Evolutionary conservation across 2,888 invertebrate genomes (phyloP).

Genomic region (Hyposoter dolosus): DNA sequence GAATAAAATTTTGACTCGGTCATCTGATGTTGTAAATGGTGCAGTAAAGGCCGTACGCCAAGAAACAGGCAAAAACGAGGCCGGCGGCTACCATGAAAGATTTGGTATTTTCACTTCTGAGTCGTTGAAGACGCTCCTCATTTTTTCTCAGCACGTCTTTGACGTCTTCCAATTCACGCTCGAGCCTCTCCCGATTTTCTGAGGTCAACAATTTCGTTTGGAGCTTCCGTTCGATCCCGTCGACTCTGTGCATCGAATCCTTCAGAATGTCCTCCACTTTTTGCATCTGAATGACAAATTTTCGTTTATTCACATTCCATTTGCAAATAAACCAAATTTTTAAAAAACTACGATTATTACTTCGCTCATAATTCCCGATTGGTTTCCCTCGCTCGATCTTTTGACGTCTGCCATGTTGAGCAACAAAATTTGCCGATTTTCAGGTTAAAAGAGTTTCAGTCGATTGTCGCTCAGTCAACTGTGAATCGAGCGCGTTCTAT

Average conservation of each 20-base stretch:
- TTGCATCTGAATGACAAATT: slow-evolving; percentile 74
- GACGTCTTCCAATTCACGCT: slow-evolving; percentile 78
- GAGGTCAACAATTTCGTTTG: slow-evolving; percentile 73
- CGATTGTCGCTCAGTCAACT: background rate
- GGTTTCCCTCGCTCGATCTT: background rate
- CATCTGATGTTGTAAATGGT: slow-evolving; percentile 70
- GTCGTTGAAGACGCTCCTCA: slow-evolving; percentile 74
- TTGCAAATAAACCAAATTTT: no score
- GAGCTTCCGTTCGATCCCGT: slow-evolving; percentile 78
- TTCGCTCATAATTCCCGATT: slow-evolving; percentile 71
- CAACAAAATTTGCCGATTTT: slow-evolving; percentile 1
- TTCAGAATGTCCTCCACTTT: slow-evolving; percentile 77
- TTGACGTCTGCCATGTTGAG: slow-evolving; percentile 44
- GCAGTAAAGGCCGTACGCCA: slow-evolving; percentile 77
- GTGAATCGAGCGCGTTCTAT: background rate
- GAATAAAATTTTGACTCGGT: slow-evolving; percentile 33
- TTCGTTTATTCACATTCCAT: background rate
- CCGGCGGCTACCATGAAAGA: slow-evolving; percentile 79
- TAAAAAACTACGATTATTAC: slow-evolving; percentile 52
- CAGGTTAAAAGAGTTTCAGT: slow-evolving; percentile 41
- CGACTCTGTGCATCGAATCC: slow-evolving; percentile 76
- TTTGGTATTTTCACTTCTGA: slow-evolving; percentile 79
- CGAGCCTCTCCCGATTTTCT: slow-evolving; percentile 79
- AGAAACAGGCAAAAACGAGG: slow-evolving; percentile 77
- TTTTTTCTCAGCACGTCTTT: slow-evolving; percentile 77